phyloP scores from a whole-genome alignment of 2,888 invertebrate genomes.

The Agrilus mali region DNA sequence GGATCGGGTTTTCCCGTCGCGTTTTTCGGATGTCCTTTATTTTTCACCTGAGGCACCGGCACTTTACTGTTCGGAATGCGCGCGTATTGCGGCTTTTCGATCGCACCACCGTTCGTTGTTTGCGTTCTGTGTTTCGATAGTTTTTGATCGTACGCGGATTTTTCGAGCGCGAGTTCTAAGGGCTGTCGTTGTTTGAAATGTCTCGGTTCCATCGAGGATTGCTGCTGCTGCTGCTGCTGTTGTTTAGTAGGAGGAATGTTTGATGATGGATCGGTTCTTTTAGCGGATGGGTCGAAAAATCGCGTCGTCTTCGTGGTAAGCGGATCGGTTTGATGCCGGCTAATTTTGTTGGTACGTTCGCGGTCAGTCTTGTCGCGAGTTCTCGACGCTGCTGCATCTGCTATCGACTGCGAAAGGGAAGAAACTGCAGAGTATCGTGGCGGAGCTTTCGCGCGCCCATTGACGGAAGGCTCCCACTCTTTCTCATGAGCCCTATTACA shows the following conservation, averaged over 20 bases:
- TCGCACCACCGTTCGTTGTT: background rate
- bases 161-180: too few relatives aligned
- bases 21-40: slow-evolving; percentile 11
- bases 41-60: slow-evolving; percentile 11
- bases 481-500: slow-evolving; percentile 16
- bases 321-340: slow-evolving; percentile 7
- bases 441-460: slow-evolving; percentile 23
- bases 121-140: too few relatives aligned
- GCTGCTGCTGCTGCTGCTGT: too few relatives aligned
- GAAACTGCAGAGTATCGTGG: slow-evolving; percentile 20
- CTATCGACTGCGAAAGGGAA: slow-evolving; percentile 23
- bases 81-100: slow-evolving; percentile 8
- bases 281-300: too few relatives aligned
- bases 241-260: too few relatives aligned
- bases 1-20: slow-evolving; percentile 10
- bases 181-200: too few relatives aligned
- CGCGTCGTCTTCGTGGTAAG: slow-evolving; percentile 4
- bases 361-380: slow-evolving; percentile 13
- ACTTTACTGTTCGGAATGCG: slow-evolving; percentile 8
- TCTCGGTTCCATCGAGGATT: too few relatives aligned
- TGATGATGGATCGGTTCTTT: too few relatives aligned
- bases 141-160: too few relatives aligned
- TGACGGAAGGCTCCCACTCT: slow-evolving; percentile 27
- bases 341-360: slow-evolving; percentile 4
- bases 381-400: slow-evolving; percentile 16